phyloP scores from a whole-genome alignment of 2,888 invertebrate species.

The Nezara viridula region DNA sequence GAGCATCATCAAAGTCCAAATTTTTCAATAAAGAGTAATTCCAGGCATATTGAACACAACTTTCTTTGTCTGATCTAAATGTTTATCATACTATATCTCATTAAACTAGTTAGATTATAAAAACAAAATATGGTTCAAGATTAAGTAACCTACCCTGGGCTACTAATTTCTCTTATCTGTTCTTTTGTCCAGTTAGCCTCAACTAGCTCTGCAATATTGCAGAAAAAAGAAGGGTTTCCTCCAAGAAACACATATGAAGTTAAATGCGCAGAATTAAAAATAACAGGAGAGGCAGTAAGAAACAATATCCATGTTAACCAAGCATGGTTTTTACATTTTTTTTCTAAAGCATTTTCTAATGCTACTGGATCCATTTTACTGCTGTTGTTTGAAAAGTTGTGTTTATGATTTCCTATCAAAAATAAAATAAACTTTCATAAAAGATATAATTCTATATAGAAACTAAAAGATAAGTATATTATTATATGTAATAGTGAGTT shows the following conservation, averaged over 20 bases:
- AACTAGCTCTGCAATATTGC: constrained; percentile 69
- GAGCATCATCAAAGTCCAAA: constrained; percentile 70
- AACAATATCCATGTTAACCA: constrained; percentile 61
- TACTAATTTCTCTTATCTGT: constrained; percentile 69
- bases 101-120: not conserved
- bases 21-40: too few species aligned
- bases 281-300: constrained; percentile 61
- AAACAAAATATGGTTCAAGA: not conserved
- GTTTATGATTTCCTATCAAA: too few species aligned
- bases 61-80: constrained; percentile 63
- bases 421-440: not conserved
- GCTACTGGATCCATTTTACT: constrained; percentile 54
- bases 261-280: constrained; percentile 68
- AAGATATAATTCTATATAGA: too few species aligned
- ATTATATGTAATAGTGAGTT: too few species aligned
- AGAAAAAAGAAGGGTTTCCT: too few species aligned
- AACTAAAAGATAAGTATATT: too few species aligned
- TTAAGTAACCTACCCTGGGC: constrained; percentile 65
- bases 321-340: constrained; percentile 60
- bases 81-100: not conserved
- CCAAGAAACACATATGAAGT: too few species aligned
- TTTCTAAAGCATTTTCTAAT: constrained; percentile 60
- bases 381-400: not conserved
- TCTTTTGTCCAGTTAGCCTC: constrained; percentile 72
- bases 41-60: constrained; percentile 71